A percentile compares a stretch with the other conserved stretches of the same genome.
Evolutionary conservation across 1,140 invertebrate species (phyloP).

Genomic region (Drosophila lacteicornis): DNA sequence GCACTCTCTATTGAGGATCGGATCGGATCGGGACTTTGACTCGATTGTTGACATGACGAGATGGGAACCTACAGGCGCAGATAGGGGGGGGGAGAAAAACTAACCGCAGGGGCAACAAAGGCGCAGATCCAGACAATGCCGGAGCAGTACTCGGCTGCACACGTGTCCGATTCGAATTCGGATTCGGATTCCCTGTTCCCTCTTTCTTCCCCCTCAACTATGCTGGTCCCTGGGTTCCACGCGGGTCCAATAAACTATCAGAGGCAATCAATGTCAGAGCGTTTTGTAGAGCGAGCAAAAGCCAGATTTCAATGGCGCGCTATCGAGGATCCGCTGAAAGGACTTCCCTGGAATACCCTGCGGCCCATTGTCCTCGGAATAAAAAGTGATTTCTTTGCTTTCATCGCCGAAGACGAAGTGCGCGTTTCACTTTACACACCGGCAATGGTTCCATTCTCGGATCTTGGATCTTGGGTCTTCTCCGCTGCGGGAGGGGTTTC

Average conservation of each 20-base stretch:
- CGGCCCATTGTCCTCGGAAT: constrained; percentile 59
- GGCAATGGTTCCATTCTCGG: constrained; percentile 40
- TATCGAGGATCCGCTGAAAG: constrained; percentile 50
- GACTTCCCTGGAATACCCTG: constrained; percentile 74
- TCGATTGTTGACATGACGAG: constrained; percentile 72
- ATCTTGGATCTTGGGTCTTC: neutral
- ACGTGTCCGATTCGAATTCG: constrained; percentile 55
- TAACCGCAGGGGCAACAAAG: constrained; percentile 73
- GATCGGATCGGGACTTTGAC: constrained; percentile 50
- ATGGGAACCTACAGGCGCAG: neutral
- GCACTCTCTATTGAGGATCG: constrained; percentile 4
- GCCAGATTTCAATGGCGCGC: constrained; percentile 33
- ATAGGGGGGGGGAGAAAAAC: constrained; percentile 35
- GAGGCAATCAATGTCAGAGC: constrained; percentile 76
- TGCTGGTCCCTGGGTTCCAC: constrained; percentile 7
- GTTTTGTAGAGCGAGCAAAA: constrained; percentile 53
- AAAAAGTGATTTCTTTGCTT: constrained; percentile 71
- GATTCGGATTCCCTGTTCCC: constrained; percentile 20
- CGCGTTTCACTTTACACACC: constrained; percentile 35
- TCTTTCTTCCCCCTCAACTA: neutral
- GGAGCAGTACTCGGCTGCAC: constrained; percentile 33
- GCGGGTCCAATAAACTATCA: constrained; percentile 65
- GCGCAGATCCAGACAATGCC: constrained; percentile 48
- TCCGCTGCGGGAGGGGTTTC: neutral
- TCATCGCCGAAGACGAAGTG: constrained; percentile 21